Conservation (phyloP, 2,888 invertebrate species). For the Machimus rusticus region DNA sequence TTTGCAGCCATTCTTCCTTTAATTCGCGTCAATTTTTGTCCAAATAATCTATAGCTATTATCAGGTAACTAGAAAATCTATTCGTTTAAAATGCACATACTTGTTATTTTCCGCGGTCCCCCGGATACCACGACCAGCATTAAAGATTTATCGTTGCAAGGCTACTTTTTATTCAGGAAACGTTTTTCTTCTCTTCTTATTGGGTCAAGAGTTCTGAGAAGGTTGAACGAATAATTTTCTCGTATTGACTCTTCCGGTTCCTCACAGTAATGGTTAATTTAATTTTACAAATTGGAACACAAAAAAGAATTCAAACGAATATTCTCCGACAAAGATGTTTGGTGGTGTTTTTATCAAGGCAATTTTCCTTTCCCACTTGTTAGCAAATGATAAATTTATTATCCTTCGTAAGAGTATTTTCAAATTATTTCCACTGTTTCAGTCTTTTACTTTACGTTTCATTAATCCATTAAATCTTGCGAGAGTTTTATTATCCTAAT, state of each 20-base stretch:
- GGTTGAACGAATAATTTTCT: background rate
- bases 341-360: background rate
- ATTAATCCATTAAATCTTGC: background rate
- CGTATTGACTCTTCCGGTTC: background rate
- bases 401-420: background rate
- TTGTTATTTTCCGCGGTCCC: background rate
- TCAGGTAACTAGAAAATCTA: background rate
- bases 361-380: background rate
- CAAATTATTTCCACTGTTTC: background rate
- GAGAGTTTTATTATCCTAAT: background rate
- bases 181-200: background rate
- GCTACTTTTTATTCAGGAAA: background rate
- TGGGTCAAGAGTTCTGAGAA: background rate
- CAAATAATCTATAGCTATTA: background rate
- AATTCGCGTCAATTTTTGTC: too few relatives aligned
- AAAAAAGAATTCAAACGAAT: background rate
- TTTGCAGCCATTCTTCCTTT: too few relatives aligned
- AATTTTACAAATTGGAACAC: background rate
- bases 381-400: background rate
- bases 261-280: background rate
- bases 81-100: background rate
- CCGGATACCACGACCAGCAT: background rate
- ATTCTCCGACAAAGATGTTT: background rate
- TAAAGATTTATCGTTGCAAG: background rate
- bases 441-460: background rate